Conservation (phyloP, 2,888 invertebrate species). For the Isoperla grammatica region DNA sequence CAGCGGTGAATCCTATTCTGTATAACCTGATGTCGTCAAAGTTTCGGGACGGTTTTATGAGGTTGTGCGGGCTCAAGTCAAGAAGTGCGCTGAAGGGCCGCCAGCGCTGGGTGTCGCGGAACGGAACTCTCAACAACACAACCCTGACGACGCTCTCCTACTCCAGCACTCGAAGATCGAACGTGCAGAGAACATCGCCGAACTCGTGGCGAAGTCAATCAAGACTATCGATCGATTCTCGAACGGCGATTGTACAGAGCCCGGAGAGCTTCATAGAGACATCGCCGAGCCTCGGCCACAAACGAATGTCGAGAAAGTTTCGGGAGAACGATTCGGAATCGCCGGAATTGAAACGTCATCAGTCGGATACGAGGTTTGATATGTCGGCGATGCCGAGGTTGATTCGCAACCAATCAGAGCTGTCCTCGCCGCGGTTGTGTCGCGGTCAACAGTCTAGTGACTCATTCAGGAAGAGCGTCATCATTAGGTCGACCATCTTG, state of each 20-base stretch:
- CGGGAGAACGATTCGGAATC: neutral
- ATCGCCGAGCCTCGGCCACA: neutral
- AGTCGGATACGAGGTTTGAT: constrained; percentile 1
- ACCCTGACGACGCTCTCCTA: constrained; percentile 20
- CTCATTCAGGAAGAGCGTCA: constrained; percentile 47
- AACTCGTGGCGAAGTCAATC: constrained; percentile 12
- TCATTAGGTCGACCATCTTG: constrained; percentile 38
- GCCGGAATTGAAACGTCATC: constrained; percentile 5
- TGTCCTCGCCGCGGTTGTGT: neutral
- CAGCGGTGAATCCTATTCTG: constrained; percentile 85
- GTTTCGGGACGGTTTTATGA: constrained; percentile 74
- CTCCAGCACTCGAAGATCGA: constrained; percentile 15
- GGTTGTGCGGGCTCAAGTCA: constrained; percentile 47
- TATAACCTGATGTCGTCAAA: constrained; percentile 90
- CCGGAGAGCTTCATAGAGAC: neutral
- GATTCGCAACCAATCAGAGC: neutral
- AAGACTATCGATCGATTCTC: constrained; percentile 1
- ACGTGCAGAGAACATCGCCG: neutral
- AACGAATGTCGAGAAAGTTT: neutral
- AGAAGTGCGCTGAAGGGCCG: neutral
- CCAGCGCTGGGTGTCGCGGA: constrained; percentile 7
- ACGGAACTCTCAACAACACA: constrained; percentile 11
- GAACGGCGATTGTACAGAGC: constrained; percentile 2
- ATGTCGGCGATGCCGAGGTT: neutral
- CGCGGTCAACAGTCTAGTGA: neutral